Evolutionary conservation across 2,888 invertebrate genomes (phyloP).

Genomic region (Aporophyla lueneburgensis): DNA sequence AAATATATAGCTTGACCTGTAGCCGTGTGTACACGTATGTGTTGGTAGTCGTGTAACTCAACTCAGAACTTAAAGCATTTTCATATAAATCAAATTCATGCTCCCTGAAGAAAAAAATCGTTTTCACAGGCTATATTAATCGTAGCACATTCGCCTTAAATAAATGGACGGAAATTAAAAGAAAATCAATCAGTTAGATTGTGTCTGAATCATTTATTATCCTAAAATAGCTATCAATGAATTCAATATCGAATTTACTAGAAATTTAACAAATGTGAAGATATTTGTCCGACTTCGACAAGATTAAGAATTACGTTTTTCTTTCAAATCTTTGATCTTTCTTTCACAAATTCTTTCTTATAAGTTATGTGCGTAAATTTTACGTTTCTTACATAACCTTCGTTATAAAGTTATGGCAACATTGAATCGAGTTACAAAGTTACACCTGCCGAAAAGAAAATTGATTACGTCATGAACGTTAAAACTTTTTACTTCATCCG

Average conservation of each 20-base stretch:
- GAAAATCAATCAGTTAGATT: constrained; percentile 35
- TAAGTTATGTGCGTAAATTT: background rate
- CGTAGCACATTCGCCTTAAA: background rate
- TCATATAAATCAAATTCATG: background rate
- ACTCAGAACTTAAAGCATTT: background rate
- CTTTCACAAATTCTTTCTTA: background rate
- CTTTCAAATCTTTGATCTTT: background rate
- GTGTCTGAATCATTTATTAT: constrained; percentile 20
- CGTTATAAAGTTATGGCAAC: constrained; percentile 32
- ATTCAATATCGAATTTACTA: background rate
- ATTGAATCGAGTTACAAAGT: constrained; percentile 42
- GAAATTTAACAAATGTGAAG: constrained; percentile 13
- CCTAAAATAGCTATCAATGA: constrained; percentile 31
- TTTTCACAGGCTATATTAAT: background rate
- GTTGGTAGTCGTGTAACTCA: background rate
- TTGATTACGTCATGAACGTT: constrained; percentile 51
- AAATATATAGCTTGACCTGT: too few relatives aligned
- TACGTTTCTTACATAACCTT: constrained; percentile 17
- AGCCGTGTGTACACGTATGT: too few relatives aligned
- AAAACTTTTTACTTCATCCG: constrained; percentile 27
- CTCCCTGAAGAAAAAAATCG: background rate
- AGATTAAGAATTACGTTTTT: constrained; percentile 9
- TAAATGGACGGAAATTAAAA: constrained; percentile 12
- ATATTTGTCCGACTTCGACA: constrained; percentile 33
- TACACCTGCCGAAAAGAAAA: constrained; percentile 32